Evolutionary conservation across 2,888 invertebrate species (phyloP).

Genomic region (Drosophila diplacantha): DNA sequence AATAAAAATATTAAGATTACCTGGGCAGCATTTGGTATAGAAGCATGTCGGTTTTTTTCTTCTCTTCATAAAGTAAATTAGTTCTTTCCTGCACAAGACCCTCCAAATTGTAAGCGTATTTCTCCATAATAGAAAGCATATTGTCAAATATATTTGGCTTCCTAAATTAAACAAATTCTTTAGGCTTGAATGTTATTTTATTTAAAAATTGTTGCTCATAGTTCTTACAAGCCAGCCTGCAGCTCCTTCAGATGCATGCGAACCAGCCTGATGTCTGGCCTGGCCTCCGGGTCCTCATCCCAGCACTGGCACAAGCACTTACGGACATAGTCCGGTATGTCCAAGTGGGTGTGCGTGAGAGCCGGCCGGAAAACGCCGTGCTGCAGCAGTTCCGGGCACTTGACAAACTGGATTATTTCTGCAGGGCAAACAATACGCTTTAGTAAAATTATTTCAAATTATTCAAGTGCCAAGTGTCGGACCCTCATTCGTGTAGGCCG

Average conservation of each 20-base stretch:
- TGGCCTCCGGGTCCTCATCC: slow-evolving; percentile 86
- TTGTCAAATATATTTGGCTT: slow-evolving; percentile 93
- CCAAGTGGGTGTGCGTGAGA: slow-evolving; percentile 79
- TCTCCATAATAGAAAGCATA: slow-evolving; percentile 94
- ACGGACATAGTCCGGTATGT: slow-evolving; percentile 85
- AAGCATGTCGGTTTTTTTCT: slow-evolving; percentile 89
- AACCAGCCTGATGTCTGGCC: slow-evolving; percentile 87
- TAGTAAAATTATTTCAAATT: not conserved
- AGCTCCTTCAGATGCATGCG: slow-evolving; percentile 88
- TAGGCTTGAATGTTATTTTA: no score
- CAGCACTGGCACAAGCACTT: slow-evolving; percentile 88
- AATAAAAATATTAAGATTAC: no score
- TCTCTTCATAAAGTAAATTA: slow-evolving; percentile 88
- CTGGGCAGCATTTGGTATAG: slow-evolving; percentile 91
- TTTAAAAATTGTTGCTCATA: no score
- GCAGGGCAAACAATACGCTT: slow-evolving; percentile 15
- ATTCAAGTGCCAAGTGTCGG: slow-evolving; percentile 1
- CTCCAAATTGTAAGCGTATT: slow-evolving; percentile 91
- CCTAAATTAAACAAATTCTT: slow-evolving; percentile 75
- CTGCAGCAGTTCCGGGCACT: slow-evolving; percentile 78
- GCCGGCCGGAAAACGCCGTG: slow-evolving; percentile 82
- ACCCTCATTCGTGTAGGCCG: slow-evolving; percentile 82
- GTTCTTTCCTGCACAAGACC: slow-evolving; percentile 90
- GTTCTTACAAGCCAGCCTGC: slow-evolving; percentile 83
- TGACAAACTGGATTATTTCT: slow-evolving; percentile 82